Evolutionary conservation across 2,113 vertebrate genomes (phyloP).

Genomic region (Macrotis lagotis): DNA sequence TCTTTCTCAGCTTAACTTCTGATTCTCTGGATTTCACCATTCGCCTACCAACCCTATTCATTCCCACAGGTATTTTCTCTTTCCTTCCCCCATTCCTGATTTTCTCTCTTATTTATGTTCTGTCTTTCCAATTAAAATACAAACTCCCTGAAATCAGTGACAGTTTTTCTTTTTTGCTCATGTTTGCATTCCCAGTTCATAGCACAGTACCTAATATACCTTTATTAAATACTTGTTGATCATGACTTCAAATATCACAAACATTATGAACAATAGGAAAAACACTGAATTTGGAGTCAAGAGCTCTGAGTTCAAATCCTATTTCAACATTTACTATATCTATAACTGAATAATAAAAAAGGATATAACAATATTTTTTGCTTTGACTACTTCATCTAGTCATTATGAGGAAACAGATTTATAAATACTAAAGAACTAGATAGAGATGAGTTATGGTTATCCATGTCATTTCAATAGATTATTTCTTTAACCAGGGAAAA

Average conservation of each 20-base stretch:
- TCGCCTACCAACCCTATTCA: not conserved
- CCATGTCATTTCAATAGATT: not conserved
- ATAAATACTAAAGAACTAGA: not conserved
- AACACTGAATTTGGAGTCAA: not conserved
- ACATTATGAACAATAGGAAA: not conserved
- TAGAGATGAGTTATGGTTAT: not conserved
- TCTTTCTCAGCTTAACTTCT: not conserved
- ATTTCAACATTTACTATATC: not conserved
- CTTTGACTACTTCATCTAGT: not conserved
- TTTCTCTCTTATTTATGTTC: not conserved
- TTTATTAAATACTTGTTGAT: not conserved
- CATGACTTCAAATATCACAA: not conserved
- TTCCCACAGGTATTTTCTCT: not conserved
- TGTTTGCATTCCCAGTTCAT: not conserved
- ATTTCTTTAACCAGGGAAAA: not conserved
- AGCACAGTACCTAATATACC: not conserved
- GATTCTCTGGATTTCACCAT: not conserved
- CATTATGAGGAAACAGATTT: not conserved
- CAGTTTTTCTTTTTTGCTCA: not conserved
- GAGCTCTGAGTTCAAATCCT: not conserved
- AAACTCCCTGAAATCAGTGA: not conserved
- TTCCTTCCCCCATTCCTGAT: too few relatives aligned
- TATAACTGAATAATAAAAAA: not conserved
- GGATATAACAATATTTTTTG: not conserved
- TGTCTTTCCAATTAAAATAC: not conserved